Evolutionary conservation across 2,113 vertebrate genomes (phyloP).

Genomic region (Tichodroma muraria): DNA sequence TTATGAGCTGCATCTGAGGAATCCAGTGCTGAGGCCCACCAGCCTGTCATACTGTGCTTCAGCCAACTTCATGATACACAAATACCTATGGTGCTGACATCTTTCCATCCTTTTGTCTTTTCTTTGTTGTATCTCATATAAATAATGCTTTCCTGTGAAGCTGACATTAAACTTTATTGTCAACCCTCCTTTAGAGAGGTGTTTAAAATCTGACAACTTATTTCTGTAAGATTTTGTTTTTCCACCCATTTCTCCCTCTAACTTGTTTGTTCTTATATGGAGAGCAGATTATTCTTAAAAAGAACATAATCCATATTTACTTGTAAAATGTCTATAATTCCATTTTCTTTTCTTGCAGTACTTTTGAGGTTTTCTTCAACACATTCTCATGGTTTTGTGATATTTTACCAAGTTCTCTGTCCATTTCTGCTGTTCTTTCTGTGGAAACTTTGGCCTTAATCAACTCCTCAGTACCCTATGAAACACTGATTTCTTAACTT

Average conservation of each 20-base stretch:
- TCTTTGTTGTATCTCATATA: neutral
- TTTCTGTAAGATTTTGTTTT: neutral
- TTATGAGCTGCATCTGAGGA: neutral
- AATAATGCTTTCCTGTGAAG: neutral
- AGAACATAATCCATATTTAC: neutral
- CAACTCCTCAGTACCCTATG: neutral
- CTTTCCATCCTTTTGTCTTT: neutral
- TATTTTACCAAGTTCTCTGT: neutral
- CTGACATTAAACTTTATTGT: neutral
- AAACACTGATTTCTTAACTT: neutral
- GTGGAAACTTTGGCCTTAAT: neutral
- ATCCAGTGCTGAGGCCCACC: neutral
- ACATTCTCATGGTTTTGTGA: neutral
- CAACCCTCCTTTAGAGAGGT: neutral
- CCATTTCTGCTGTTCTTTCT: neutral
- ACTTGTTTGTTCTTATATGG: neutral
- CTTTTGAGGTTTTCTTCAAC: neutral
- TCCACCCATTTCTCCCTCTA: neutral
- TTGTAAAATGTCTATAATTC: neutral
- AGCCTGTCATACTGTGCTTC: neutral
- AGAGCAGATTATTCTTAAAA: neutral
- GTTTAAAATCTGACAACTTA: neutral
- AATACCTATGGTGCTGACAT: neutral
- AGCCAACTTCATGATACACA: neutral
- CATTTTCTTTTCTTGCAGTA: neutral